Evolutionary conservation across 2,888 invertebrate species (phyloP), one percentile per base, ranked within the genome.

Genomic region (Athetis lepigone): DNA sequence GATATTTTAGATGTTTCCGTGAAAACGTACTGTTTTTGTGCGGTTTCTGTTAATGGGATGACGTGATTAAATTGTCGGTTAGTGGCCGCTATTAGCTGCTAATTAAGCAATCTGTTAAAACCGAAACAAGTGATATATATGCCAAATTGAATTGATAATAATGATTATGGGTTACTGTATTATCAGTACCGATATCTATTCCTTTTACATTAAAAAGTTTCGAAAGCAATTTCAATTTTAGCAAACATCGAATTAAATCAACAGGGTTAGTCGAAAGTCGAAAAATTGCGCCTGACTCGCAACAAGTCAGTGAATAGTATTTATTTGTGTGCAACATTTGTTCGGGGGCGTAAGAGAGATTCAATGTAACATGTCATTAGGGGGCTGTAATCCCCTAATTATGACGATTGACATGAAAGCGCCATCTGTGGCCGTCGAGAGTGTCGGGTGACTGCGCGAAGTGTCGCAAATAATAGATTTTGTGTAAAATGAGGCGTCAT

Each of bases 321-420:
- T 91, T 89, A 89, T 87, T 86, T 86, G 81, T 83, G 63, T 65
- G 65, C 87, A 88, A 92, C 94, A 94, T 94, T 93, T 93, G 94
- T 90, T 86, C 91, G 86, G 92, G 88, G 93, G 93, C 90, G 93
- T 91, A 87, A 92, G 87, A 85, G 85, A 90, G 90, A 91, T 92
- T 93, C 92, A 92, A 92, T 92, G 91, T 92, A 92, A 92, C 93
- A 86, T 92, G 92, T 92, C 92, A 93, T 95, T 92, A 94, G 91
- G 90, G 92, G 90, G 87, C 76, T 85, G 86, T 92, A 93, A 94
- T 93, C 93, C 94, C 90, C 93, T 95, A 94, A 95, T 94, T 94
- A 95, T 93, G 94, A 93, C 94, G 91, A 94, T 94, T 94, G 95
- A 93, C 93, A 94, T 93, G 87, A 93, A 93, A 91, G 92, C 93